These are phyloP conservation scores for Chloroclysta siterata DNA, from an alignment of 2,888 invertebrate species.

Conservation along the genomic window DNA sequence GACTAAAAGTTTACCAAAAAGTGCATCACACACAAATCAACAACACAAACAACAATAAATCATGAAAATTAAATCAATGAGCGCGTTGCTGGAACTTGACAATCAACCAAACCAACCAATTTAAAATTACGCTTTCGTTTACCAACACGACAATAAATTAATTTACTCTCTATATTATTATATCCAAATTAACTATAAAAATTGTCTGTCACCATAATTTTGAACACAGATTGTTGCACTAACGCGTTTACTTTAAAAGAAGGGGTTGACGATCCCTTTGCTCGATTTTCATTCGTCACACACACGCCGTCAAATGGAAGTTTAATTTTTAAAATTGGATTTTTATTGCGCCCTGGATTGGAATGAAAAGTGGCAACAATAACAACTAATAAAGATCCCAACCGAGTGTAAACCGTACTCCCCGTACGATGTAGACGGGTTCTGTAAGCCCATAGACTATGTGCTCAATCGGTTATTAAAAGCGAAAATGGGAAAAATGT, in stretches of 20 bases:
- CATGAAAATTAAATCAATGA: conserved; percentile 29
- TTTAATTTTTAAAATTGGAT: conserved; percentile 81
- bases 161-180: conserved; percentile 70
- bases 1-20: background rate
- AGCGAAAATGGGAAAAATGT: too few relatives aligned
- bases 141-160: conserved; percentile 76
- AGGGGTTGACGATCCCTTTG: conserved; percentile 75
- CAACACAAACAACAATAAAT: conserved; percentile 18
- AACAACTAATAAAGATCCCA: conserved; percentile 28
- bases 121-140: conserved; percentile 66
- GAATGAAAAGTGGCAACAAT: conserved; percentile 56
- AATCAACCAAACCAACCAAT: conserved; percentile 47
- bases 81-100: conserved; percentile 23
- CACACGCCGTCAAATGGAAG: conserved; percentile 78
- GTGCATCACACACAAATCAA: background rate
- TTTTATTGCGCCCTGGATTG: conserved; percentile 71
- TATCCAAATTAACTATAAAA: conserved; percentile 72
- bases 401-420: conserved; percentile 24
- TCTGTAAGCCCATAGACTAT: too few relatives aligned
- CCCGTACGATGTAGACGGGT: background rate
- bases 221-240: conserved; percentile 80
- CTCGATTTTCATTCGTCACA: conserved; percentile 78
- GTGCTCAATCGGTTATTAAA: too few relatives aligned
- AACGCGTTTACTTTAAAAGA: conserved; percentile 67
- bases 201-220: conserved; percentile 79